A percentile compares a stretch with the other conserved stretches of the same genome.
phyloP scores from a whole-genome alignment of 2,888 invertebrate genomes.

The Ephialtes manifestator region DNA sequence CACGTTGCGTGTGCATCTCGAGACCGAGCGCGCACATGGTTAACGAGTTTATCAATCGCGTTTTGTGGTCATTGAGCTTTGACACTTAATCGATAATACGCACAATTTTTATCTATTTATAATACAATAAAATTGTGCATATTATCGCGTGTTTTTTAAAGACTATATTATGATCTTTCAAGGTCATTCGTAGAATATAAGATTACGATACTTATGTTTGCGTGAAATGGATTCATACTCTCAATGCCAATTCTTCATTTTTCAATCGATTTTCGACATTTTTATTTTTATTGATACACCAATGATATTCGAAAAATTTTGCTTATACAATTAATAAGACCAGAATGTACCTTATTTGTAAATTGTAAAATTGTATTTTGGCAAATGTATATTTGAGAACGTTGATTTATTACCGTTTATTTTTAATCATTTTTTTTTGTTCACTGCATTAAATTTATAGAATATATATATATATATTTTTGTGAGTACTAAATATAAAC shows the following conservation, averaged over 20 bases:
- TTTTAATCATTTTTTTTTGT: too few relatives aligned
- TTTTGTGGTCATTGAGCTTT: background rate
- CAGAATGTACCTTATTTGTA: too few relatives aligned
- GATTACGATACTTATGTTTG: background rate
- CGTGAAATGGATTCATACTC: background rate
- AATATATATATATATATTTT: too few relatives aligned
- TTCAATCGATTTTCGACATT: background rate
- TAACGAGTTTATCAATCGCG: conserved; percentile 29
- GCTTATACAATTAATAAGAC: too few relatives aligned
- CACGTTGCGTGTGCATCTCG: conserved; percentile 48
- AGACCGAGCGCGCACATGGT: conserved; percentile 47
- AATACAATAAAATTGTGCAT: too few relatives aligned
- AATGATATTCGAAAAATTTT: background rate
- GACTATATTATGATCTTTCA: background rate
- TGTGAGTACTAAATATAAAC: too few relatives aligned
- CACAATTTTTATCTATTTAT: background rate
- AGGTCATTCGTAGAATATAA: background rate
- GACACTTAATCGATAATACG: background rate
- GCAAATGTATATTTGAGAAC: too few relatives aligned
- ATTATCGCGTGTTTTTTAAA: background rate
- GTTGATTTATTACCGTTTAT: too few relatives aligned
- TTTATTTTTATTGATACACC: background rate
- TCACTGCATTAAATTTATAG: too few relatives aligned
- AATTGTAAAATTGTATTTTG: too few relatives aligned
- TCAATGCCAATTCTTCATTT: background rate